Evolutionary conservation across 2,113 vertebrate species (phyloP).

Genomic region (Stigmatopora argus): DNA sequence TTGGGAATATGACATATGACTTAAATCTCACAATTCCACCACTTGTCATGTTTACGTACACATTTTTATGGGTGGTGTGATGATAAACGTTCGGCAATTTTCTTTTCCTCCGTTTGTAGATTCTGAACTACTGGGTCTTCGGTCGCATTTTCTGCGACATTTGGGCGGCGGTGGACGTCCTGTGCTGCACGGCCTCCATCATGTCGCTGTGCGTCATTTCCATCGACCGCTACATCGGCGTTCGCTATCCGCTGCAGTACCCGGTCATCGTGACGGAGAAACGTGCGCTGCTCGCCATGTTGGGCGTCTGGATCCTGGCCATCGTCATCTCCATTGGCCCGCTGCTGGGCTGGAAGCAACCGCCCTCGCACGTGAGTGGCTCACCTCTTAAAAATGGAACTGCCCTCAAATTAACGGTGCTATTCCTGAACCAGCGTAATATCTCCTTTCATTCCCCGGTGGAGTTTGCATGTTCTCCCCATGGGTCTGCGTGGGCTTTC

Average conservation of each 20-base stretch:
- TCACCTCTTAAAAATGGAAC: not conserved
- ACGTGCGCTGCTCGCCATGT: slow-evolving; percentile 54
- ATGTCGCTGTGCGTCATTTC: slow-evolving; percentile 61
- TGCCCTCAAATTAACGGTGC: not conserved
- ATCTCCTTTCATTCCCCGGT: no score
- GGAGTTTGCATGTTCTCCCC: no score
- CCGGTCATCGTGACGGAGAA: slow-evolving; percentile 43
- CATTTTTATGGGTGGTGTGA: not conserved
- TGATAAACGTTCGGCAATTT: not conserved
- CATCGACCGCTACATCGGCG: slow-evolving; percentile 59
- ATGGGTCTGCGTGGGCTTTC: no score
- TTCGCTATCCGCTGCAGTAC: slow-evolving; percentile 56
- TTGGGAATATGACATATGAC: not conserved
- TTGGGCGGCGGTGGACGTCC: slow-evolving; percentile 60
- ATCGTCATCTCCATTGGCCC: slow-evolving; percentile 59
- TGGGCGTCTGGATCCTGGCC: slow-evolving; percentile 54
- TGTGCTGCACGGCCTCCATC: slow-evolving; percentile 64
- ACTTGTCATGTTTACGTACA: not conserved
- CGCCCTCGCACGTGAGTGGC: slow-evolving; percentile 42
- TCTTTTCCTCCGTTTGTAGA: slow-evolving; percentile 24
- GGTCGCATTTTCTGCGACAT: slow-evolving; percentile 59
- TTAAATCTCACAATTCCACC: no score
- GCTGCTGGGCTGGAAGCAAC: slow-evolving; percentile 60
- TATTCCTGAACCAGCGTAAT: not conserved
- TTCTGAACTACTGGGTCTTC: slow-evolving; percentile 57